Base-by-base conservation (phyloP, 1,140 invertebrate species). In the Coboldia fuscipes region DNA sequence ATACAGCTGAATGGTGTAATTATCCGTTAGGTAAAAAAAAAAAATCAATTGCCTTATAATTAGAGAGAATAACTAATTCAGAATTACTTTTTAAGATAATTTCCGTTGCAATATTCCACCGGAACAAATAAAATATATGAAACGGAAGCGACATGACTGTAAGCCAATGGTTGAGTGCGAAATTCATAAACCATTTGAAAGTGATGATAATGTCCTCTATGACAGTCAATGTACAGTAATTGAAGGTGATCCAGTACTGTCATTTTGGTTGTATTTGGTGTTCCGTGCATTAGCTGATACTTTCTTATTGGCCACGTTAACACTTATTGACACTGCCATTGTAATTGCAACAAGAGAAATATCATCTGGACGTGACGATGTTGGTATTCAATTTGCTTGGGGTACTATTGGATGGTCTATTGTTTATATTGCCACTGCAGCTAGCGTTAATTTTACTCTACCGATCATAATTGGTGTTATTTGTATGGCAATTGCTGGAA, bases 321-420 rank as follows among this genome's bases (percentile, higher is more conserved):
- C 74, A 0, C 44, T 85, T 2, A 46, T 83, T 1, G 73, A 77
- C 30, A 72, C 75, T 0, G 75, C 75, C 1, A 66, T 78, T n/a
- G 70, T 84, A 2, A 77, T 79, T 29, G 76, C 79, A 2, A 76
- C 78, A 0, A 61, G 75, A 13, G 76, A 83, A 47, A 80, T 77
- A 1, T 78, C 75, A 0, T 65, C 74, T 17, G 75, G 78, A 6
- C 65, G 76, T 7, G 76, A 77, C 1, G 76, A 81, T 44, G 75
- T 82, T 12, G 79, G 80, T 7, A 64, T 73, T n/a, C 76, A 84
- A 50, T 58, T 82, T 30, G 73, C 72, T 0, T 77, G 70, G 45
- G 79, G 78, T 3, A 71, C 75, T 6, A 48, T 83, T 4, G 76
- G 75, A 14, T 66, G 77, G 37, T n/a, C 16, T 12, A 32, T 21